A percentile compares a stretch with the other conserved stretches of the same genome.
phyloP scores from a whole-genome alignment of 2,797 vertebrate species.

The Melanotaenia trifasciata region DNA sequence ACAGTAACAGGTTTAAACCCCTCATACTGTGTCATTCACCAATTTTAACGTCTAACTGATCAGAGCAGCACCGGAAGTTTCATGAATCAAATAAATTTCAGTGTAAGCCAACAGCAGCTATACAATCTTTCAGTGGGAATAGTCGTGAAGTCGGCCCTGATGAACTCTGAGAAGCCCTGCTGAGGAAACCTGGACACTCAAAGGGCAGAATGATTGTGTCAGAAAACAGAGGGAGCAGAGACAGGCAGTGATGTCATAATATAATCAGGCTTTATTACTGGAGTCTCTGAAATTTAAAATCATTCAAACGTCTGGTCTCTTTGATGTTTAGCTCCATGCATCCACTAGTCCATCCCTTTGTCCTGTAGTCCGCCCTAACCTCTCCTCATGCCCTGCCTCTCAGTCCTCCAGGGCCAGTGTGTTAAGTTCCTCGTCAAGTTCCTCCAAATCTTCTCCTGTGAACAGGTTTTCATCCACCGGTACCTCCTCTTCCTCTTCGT shows the following conservation, averaged over 20 bases:
- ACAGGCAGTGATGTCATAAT: slow-evolving; percentile 65
- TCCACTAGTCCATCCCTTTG: slow-evolving; percentile 55
- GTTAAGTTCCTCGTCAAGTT: slow-evolving; percentile 97
- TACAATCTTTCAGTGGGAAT: slow-evolving; percentile 7
- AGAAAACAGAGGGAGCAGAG: slow-evolving; percentile 52
- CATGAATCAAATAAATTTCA: slow-evolving; percentile 18
- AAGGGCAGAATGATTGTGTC: slow-evolving; percentile 12
- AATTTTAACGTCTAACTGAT: slow-evolving; percentile 21
- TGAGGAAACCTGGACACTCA: too few species aligned
- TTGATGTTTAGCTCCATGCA: slow-evolving; percentile 65
- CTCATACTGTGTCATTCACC: slow-evolving; percentile 7
- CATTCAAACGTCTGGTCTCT: slow-evolving; percentile 64
- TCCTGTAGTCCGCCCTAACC: slow-evolving; percentile 44
- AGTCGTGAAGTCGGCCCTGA: slow-evolving; percentile 22
- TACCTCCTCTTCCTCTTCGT: slow-evolving; percentile 86
- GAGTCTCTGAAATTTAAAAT: slow-evolving; percentile 78
- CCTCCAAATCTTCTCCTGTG: slow-evolving; percentile 97
- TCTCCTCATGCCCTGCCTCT: slow-evolving; percentile 25
- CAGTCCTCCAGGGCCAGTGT: slow-evolving; percentile 92
- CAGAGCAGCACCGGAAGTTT: slow-evolving; percentile 13
- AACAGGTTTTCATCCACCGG: slow-evolving; percentile 99
- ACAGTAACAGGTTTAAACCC: background rate
- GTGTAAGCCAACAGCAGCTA: slow-evolving; percentile 4
- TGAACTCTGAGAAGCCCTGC: slow-evolving; percentile 16
- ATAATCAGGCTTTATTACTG: slow-evolving; percentile 74